These are phyloP conservation scores for Calonectris borealis DNA, from an alignment of 2,113 vertebrate species.

Conservation along the genomic window DNA sequence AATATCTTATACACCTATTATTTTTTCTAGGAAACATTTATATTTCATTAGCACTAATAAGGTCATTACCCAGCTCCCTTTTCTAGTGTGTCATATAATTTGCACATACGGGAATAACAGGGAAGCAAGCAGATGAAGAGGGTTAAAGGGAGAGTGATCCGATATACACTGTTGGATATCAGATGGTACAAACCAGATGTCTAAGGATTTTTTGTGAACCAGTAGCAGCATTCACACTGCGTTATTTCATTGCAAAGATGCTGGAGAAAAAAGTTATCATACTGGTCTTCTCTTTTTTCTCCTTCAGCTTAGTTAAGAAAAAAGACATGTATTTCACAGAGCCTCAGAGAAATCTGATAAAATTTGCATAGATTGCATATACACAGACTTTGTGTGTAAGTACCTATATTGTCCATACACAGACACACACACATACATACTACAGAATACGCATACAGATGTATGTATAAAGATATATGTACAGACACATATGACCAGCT, in stretches of 20 bases:
- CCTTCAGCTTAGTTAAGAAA: conserved; percentile 8
- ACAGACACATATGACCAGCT: neutral
- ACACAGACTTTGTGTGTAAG: neutral
- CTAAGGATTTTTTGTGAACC: neutral
- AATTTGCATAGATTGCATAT: neutral
- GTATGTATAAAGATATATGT: neutral
- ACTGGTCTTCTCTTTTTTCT: neutral
- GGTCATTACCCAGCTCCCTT: neutral
- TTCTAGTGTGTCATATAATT: neutral
- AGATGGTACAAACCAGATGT: neutral
- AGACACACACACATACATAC: neutral
- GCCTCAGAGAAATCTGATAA: neutral
- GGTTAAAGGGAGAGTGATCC: neutral
- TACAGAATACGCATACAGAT: neutral
- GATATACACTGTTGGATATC: neutral
- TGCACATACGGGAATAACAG: neutral
- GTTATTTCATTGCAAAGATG: neutral
- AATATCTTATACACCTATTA: neutral
- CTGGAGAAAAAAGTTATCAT: neutral
- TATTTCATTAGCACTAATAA: neutral
- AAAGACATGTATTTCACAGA: neutral
- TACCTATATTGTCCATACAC: neutral
- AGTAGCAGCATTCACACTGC: neutral
- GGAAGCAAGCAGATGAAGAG: neutral
- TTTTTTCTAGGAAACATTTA: neutral